Base-by-base conservation (phyloP, 1,140 invertebrate species). In the Rhopalosiphum padi region DNA sequence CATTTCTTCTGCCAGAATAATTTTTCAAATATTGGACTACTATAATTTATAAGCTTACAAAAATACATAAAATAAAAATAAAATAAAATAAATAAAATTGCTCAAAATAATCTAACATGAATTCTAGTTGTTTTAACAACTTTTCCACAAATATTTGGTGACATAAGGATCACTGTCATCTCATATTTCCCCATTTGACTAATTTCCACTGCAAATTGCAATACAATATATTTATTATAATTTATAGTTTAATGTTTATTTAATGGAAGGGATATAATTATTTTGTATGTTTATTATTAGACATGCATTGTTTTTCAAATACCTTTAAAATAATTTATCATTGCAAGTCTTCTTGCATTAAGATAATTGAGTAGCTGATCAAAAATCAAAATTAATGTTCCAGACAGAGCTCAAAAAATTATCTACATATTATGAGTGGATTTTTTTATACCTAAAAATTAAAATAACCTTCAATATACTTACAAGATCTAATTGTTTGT, bases 401-500 rank as follows among this genome's bases (percentile, higher is more conserved):
- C 30, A 60, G 18, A 60, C 0, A 60, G 25, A 30, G 9, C 9
- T 60, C 8, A 0, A 68, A 68, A 18, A 68, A 68, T 15, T 15
- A 68, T 68, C 30, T n/a, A 15, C n/a, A n/a, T 68, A 68, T 68
- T 68, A 15, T 68, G 0, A 18, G 11, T 68, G 4, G 60, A 0
- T 23, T 22, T 89, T 9, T 53, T 88, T 37, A 46, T 53, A 53
- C 25, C 55, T 55, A 30, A 55, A 90, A 68, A 43, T 43, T 68
- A 6, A 46, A 46, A 46, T 46, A 46, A 46, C 46, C 46, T 3
- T 90, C 11, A 37, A 41, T 90, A 51, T 93, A 85, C 46, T 93
- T 55, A 93, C 91, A 37, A 7, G 1, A 93, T 93, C 30, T 93
- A 93, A 55, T 93, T 93, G 82, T 55, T 93, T 93, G 4, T 86